A percentile compares a stretch with the other conserved stretches of the same genome.
Conservation (phyloP, 2,797 vertebrate genomes). For the Etheostoma nigrum region DNA sequence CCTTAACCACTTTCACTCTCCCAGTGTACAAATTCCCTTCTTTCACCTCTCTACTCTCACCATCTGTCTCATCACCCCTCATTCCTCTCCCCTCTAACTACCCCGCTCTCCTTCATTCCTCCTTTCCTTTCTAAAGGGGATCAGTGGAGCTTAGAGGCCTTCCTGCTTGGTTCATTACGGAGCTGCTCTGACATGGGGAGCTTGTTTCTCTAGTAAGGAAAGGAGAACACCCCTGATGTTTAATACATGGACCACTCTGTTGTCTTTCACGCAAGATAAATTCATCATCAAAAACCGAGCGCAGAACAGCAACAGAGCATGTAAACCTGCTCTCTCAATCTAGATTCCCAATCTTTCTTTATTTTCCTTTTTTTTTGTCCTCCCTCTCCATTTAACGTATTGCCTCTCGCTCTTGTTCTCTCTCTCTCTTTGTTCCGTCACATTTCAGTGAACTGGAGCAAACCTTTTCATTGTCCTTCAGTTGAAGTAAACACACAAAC, state of each 20-base stretch:
- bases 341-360: conserved; percentile 49
- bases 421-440: conserved; percentile 67
- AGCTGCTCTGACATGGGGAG: conserved; percentile 69
- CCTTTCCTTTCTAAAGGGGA: conserved; percentile 71
- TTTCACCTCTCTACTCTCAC: conserved; percentile 60
- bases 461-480: conserved; percentile 78
- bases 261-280: conserved; percentile 75
- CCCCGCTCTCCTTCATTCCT: conserved; percentile 48
- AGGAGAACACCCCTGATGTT: conserved; percentile 73
- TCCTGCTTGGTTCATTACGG: conserved; percentile 80
- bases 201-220: conserved; percentile 63
- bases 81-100: conserved; percentile 57
- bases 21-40: conserved; percentile 62
- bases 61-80: conserved; percentile 54
- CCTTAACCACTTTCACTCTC: conserved; percentile 45
- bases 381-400: conserved; percentile 57
- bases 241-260: conserved; percentile 75
- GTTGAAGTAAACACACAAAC: conserved; percentile 72
- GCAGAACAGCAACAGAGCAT: conserved; percentile 67
- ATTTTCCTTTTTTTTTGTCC: conserved; percentile 18
- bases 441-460: conserved; percentile 79
- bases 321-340: conserved; percentile 64
- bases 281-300: conserved; percentile 74
- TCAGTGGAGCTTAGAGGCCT: conserved; percentile 80
- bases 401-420: conserved; percentile 41